Evolutionary conservation across 1,140 invertebrate species (phyloP).

Genomic region (Telenomus remus): DNA sequence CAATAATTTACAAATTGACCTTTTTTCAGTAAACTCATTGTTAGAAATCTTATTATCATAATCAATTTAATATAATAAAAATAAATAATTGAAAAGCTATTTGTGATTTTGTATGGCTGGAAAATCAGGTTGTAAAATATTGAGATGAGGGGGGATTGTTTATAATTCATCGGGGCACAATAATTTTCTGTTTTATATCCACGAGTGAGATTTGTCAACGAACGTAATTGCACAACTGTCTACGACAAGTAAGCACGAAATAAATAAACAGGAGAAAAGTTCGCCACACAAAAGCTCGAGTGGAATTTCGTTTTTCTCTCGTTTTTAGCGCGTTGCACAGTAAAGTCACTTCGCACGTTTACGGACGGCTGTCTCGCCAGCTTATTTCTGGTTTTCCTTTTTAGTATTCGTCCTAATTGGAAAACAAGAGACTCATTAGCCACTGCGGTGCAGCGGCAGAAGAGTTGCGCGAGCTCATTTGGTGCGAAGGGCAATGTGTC

Average conservation of each 20-base stretch:
- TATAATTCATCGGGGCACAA: constrained; percentile 14
- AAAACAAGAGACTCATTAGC: constrained; percentile 68
- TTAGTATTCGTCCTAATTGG: constrained; percentile 64
- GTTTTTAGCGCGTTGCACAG: constrained; percentile 49
- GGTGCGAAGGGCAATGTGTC: constrained; percentile 57
- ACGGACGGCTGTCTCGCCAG: constrained; percentile 58
- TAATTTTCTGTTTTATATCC: constrained; percentile 30
- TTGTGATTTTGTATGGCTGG: no score
- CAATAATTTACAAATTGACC: not conserved
- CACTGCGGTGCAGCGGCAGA: constrained; percentile 40
- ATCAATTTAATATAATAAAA: no score
- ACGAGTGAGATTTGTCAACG: constrained; percentile 42
- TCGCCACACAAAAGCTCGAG: constrained; percentile 50
- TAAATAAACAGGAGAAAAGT: constrained; percentile 58
- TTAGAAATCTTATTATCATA: no score
- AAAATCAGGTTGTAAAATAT: no score
- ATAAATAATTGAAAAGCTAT: no score
- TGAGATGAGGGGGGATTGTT: not conserved
- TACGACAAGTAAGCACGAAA: constrained; percentile 44
- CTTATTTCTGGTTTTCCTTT: constrained; percentile 59
- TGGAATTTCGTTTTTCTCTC: constrained; percentile 55
- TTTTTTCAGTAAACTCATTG: no score
- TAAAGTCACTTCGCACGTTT: constrained; percentile 60
- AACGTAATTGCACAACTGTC: constrained; percentile 54
- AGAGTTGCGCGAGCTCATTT: constrained; percentile 62